Base-by-base conservation (phyloP, 2,113 vertebrate genomes). In the Apistogramma diplotaenia region DNA sequence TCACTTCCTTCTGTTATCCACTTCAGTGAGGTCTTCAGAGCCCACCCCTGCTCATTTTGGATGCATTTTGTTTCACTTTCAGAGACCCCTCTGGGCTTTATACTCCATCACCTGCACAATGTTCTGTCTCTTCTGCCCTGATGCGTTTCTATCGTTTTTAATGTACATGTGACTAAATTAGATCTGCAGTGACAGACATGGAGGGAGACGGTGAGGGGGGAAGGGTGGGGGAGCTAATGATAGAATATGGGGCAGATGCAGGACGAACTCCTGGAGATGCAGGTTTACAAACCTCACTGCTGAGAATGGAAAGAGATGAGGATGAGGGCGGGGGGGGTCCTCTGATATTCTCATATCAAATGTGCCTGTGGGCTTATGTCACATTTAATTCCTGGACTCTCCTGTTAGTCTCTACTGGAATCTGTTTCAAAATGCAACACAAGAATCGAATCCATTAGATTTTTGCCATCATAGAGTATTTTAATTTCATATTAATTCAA, bases 171-270 rank as follows among this genome's bases (percentile, higher is more conserved):
- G 61, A 71, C 81, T 62, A 23, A 86, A 87, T 74, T 85, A 57
- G 78, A 85, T 84, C 78, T 76, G 82, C 65, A 72, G 54, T 3
- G 19, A 81, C 53, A 29, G 79, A 76, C 78, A 82, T 19, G 57
- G 75, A 62, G 70, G 59, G 53, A 70, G 70, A 82, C 70, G 57
- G 87, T 4, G 23, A n/a, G 53, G 54, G 60, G 35, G 85, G 29
- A 29, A 55, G 73, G 43, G 75, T 8, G 9, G 27, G 35, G 80
- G 79, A 85, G 76, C 82, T 87, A 83, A 89, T 89, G 90, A 89
- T 81, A 88, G 87, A 89, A 82, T 89, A 55, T 79, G 86, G 86
- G 89, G 61, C 89, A 90, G 85, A 91, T 84, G 78, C 79, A 74
- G 62, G 65, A 77, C 60, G 61, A 85, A 72, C 78, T 83, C 83